Percentiles rank a stretch among this genome's conserved stretches.
Evolutionary conservation across 2,888 invertebrate genomes (phyloP).

Genomic region (Protophormia terraenovae): DNA sequence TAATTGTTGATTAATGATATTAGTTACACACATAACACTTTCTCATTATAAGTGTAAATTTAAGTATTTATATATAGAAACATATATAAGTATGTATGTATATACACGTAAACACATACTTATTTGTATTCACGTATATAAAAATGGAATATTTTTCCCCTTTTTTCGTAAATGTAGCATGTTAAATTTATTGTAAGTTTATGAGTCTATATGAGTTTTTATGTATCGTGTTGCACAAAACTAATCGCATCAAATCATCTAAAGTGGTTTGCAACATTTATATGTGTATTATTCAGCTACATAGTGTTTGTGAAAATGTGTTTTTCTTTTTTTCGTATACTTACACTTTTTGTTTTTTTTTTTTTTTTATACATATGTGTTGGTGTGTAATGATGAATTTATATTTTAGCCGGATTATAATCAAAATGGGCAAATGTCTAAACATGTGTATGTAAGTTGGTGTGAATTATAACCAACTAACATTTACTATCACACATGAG

Average conservation of each 20-base stretch:
- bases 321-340: neutral
- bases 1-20: conserved; percentile 38
- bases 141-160: neutral
- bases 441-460: neutral
- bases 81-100: neutral
- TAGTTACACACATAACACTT: conserved; percentile 19
- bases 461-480: conserved; percentile 6
- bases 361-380: too few species aligned
- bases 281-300: neutral
- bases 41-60: neutral
- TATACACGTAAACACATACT: too few species aligned
- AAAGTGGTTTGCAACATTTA: conserved; percentile 64
- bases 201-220: conserved; percentile 22
- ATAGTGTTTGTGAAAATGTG: neutral
- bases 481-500: conserved; percentile 9
- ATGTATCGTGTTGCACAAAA: conserved; percentile 57
- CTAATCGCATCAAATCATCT: conserved; percentile 65
- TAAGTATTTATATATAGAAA: neutral
- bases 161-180: conserved; percentile 34
- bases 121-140: too few species aligned
- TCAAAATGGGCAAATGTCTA: conserved; percentile 55
- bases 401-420: conserved; percentile 61
- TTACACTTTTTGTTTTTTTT: neutral
- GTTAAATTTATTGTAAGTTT: conserved; percentile 46
- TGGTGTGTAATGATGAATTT: conserved; percentile 53